Base-by-base conservation (phyloP, 2,113 vertebrate species). In the Carlito syrichta region DNA sequence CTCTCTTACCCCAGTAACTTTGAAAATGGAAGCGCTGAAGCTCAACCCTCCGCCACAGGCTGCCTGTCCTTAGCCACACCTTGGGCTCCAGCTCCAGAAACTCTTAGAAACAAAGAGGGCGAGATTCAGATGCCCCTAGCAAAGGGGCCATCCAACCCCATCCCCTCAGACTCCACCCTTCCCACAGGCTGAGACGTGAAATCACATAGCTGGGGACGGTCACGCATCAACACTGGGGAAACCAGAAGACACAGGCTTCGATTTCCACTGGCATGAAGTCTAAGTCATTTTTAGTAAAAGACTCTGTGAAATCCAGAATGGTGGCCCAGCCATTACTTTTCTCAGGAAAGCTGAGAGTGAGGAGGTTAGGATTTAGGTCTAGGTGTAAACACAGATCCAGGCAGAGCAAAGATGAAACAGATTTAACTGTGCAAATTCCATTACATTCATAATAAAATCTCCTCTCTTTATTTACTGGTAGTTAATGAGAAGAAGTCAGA, bases 371-470 rank as follows among this genome's bases (percentile, higher is more conserved):
- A 38, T 4, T 78, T 73, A 58, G 2, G 45, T 54, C n/a, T 32
- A 66, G 32, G 19, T 73, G 63, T 54, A 79, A 92, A 78, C 89
- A 62, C 68, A 58, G 62, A 81, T 56, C 45, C 77, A 76, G 54
- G 69, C 16, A 88, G 54, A 82, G 6, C 66, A 94, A 93, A 96
- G 40, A 66, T 76, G n/a, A 69, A 92, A 32, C 22, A 77, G 69
- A 35, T 23, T 45, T 45, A 73, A 86, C 45, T 19, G 8, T 3
- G 56, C 7, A 27, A 40, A 50, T 81, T 5, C 35, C 35, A 71
- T 35, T 27, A 19, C 25, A 45, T 78, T 89, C 73, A 62, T 68
- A 76, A 91, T 58, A 86, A 86, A 89, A 30, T 40, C 38, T 9
- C 69, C 50, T 62, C 56, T 38, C 43, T 85, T 32, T 52, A 74